phyloP scores from a whole-genome alignment of 2,797 vertebrate genomes.

The Helicolenus hilgendorfi region DNA sequence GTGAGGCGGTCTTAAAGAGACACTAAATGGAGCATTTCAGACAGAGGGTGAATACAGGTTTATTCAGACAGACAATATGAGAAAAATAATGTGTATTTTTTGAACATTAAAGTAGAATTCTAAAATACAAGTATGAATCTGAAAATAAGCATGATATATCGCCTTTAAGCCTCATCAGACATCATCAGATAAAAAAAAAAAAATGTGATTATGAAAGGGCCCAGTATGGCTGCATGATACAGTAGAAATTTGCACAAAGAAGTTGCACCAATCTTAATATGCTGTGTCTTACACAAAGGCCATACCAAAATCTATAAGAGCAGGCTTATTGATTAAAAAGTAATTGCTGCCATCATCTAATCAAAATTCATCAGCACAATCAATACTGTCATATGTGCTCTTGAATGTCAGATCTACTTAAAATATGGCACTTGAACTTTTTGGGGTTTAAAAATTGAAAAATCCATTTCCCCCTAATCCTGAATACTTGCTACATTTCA shows the following conservation, averaged over 20 bases:
- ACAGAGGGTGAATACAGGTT: background rate
- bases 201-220: background rate
- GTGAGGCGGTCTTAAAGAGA: too few species aligned
- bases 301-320: background rate
- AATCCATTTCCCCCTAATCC: background rate
- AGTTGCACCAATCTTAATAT: background rate
- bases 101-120: too few species aligned
- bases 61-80: background rate
- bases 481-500: background rate
- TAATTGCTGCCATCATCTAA: background rate
- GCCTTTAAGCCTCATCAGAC: background rate
- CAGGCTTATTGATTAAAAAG: constrained; percentile 1
- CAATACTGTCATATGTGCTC: background rate
- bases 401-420: background rate
- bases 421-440: background rate
- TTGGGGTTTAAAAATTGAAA: background rate
- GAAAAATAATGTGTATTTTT: background rate
- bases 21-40: background rate
- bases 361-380: background rate
- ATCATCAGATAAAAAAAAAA: background rate
- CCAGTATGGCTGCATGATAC: background rate
- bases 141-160: too few species aligned
- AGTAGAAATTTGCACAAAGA: too few species aligned
- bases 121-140: too few species aligned
- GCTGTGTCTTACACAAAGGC: background rate